These are phyloP conservation scores for Coremacera marginata DNA, from an alignment of 2,888 invertebrate species.

Conservation along the genomic window DNA sequence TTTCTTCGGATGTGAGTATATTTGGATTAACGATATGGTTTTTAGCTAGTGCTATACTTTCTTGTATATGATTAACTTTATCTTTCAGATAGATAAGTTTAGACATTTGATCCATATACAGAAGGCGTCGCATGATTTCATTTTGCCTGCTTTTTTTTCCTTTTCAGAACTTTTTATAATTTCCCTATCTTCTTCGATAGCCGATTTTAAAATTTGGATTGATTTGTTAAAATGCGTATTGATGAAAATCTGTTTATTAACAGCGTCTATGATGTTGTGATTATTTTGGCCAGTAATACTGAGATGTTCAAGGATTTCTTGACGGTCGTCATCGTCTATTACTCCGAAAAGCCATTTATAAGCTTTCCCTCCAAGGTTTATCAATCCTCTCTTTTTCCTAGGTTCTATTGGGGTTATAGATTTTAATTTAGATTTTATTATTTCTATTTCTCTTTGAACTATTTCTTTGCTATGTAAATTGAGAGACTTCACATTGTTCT, in stretches of 20 bases:
- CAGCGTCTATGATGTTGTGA: background rate
- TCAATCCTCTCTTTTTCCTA: slow-evolving; percentile 1
- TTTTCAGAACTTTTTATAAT: slow-evolving; percentile 3
- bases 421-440: slow-evolving; percentile 28
- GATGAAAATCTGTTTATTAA: too few relatives aligned
- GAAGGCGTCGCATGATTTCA: slow-evolving; percentile 16
- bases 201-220: too few relatives aligned
- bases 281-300: slow-evolving; percentile 22
- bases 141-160: slow-evolving; percentile 18
- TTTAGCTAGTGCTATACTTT: too few relatives aligned
- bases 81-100: slow-evolving; percentile 2
- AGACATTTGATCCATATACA: too few relatives aligned
- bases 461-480: slow-evolving; percentile 16
- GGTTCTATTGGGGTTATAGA: slow-evolving; percentile 25
- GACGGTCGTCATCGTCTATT: background rate
- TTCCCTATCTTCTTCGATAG: slow-evolving; percentile 33
- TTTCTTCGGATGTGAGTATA: too few relatives aligned
- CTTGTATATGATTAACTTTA: slow-evolving; percentile 13
- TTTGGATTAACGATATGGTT: too few relatives aligned
- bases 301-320: slow-evolving; percentile 34
- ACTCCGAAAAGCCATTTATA: slow-evolving; percentile 32
- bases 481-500: slow-evolving; percentile 15
- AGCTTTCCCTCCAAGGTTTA: background rate
- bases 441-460: slow-evolving; percentile 31
- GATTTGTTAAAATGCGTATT: too few relatives aligned